Evolutionary conservation across 2,797 vertebrate species (phyloP).

Genomic region (Anableps anableps): DNA sequence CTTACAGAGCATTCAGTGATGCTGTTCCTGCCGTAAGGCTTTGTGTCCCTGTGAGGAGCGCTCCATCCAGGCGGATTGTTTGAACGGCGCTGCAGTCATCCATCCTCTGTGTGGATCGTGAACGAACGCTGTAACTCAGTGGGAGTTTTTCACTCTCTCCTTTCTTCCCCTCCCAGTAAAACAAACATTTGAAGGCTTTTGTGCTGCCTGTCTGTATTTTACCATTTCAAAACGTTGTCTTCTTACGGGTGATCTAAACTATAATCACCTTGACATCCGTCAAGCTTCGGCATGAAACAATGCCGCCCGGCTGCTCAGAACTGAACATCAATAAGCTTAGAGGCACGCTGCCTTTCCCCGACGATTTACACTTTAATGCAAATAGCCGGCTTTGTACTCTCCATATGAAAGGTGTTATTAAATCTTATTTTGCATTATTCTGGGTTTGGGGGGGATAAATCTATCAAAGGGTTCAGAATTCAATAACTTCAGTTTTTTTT

Average conservation of each 20-base stretch:
- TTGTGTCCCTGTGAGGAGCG: conserved; percentile 58
- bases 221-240: conserved; percentile 79
- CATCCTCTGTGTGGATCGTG: conserved; percentile 66
- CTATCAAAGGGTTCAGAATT: conserved; percentile 85
- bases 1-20: conserved; percentile 43
- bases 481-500: conserved; percentile 76
- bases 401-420: conserved; percentile 85
- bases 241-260: conserved; percentile 79
- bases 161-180: conserved; percentile 73
- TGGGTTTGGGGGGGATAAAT: conserved; percentile 81
- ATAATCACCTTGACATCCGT: conserved; percentile 86
- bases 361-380: conserved; percentile 85
- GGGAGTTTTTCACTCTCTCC: conserved; percentile 62
- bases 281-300: conserved; percentile 83
- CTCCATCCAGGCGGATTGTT: conserved; percentile 71
- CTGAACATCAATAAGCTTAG: conserved; percentile 84
- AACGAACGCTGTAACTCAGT: conserved; percentile 64
- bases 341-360: conserved; percentile 73
- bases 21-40: conserved; percentile 48
- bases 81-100: conserved; percentile 70
- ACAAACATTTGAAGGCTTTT: conserved; percentile 83
- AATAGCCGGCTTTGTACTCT: conserved; percentile 83
- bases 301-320: conserved; percentile 78
- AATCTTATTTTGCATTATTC: conserved; percentile 86
- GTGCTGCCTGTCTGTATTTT: conserved; percentile 80